Conservation (phyloP, 2,797 vertebrate species). For the Phrynocephalus forsythii region DNA sequence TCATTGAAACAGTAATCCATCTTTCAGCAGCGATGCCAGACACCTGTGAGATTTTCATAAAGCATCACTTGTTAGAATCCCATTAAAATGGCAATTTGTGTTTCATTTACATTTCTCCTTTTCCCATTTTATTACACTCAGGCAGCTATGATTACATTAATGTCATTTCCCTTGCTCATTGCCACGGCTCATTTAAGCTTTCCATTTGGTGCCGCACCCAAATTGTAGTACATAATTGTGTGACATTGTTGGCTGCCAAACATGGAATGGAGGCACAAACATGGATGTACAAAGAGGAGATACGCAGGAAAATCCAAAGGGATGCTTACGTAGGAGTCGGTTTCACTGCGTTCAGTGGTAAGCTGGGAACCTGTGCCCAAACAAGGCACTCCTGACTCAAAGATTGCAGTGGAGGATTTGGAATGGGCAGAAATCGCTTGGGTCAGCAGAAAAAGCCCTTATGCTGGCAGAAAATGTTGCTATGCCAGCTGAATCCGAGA, state of each 20-base stretch:
- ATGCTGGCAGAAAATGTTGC: too few relatives aligned
- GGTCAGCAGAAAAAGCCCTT: too few relatives aligned
- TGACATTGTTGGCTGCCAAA: constrained; percentile 42
- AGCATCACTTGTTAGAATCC: constrained; percentile 26
- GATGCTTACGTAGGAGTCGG: neutral
- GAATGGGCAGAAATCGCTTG: too few relatives aligned
- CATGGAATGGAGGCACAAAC: neutral
- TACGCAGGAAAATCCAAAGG: neutral
- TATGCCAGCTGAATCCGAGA: too few relatives aligned
- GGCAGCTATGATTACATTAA: constrained; percentile 26
- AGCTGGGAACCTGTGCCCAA: neutral
- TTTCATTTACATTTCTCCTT: constrained; percentile 39
- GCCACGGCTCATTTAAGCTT: constrained; percentile 33
- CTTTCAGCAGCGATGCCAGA: neutral
- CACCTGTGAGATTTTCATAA: constrained; percentile 22
- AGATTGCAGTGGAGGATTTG: too few relatives aligned
- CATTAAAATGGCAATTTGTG: neutral
- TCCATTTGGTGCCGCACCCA: constrained; percentile 35
- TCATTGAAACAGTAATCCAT: constrained; percentile 8
- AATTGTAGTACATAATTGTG: constrained; percentile 43
- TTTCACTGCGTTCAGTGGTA: neutral
- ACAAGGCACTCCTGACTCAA: neutral
- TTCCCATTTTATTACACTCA: constrained; percentile 14
- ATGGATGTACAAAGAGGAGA: constrained; percentile 23
- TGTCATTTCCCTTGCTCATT: constrained; percentile 14